phyloP scores from a whole-genome alignment of 1,140 invertebrate species.

The Melipona quadrifasciata region DNA sequence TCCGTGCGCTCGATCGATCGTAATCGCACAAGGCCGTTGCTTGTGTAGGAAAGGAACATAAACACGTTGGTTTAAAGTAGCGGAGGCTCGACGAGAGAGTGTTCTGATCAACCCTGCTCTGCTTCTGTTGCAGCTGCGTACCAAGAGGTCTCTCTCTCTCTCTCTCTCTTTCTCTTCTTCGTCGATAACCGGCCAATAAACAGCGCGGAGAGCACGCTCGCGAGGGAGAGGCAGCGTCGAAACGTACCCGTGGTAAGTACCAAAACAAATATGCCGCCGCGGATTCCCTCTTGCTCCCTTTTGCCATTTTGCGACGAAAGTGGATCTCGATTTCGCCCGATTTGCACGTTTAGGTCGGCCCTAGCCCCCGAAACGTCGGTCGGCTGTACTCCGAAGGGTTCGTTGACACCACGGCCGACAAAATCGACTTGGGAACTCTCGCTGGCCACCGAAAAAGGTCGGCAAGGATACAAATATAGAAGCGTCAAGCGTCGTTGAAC shows the following conservation, averaged over 20 bases:
- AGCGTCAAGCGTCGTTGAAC: background rate
- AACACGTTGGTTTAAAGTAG: background rate
- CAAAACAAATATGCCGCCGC: conserved; percentile 28
- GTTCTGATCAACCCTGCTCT: background rate
- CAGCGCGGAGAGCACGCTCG: background rate
- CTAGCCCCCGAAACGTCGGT: too few relatives aligned
- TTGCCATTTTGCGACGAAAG: background rate
- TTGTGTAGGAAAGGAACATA: background rate
- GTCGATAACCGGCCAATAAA: conserved; percentile 34
- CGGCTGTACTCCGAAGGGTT: background rate
- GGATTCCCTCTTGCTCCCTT: background rate
- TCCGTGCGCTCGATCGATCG: conserved; percentile 1
- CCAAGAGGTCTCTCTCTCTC: background rate
- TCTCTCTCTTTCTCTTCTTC: background rate
- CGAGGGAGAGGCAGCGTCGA: background rate
- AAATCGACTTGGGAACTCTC: background rate
- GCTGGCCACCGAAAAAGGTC: conserved; percentile 12
- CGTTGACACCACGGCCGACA: conserved; percentile 17
- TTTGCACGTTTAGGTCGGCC: conserved; percentile 3
- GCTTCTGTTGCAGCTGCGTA: conserved; percentile 41
- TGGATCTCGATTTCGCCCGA: background rate
- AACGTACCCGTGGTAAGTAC: conserved; percentile 26
- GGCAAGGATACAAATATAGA: conserved; percentile 32
- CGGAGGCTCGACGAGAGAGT: background rate
- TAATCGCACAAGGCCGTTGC: background rate